Conservation (phyloP, 2,797 vertebrate species). For the Sparus aurata region DNA sequence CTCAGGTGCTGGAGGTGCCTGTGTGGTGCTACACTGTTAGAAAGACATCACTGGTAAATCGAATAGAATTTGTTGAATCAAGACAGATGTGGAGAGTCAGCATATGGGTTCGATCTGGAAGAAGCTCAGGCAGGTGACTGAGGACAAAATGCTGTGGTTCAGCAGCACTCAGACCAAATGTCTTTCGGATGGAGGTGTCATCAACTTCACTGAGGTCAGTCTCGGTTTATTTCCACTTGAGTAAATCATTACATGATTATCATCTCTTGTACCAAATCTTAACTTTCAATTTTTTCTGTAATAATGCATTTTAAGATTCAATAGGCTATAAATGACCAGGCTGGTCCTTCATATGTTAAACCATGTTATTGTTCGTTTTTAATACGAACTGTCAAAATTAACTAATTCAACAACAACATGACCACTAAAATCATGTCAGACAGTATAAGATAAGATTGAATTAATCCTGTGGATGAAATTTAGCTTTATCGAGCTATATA, state of each 20-base stretch:
- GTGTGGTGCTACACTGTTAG: neutral
- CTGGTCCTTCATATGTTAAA: neutral
- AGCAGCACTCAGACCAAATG: constrained; percentile 36
- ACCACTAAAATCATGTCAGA: neutral
- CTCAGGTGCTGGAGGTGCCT: neutral
- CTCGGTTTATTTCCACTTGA: neutral
- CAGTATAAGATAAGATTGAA: neutral
- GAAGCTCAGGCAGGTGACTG: constrained; percentile 65
- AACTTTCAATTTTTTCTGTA: too few relatives aligned
- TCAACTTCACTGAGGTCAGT: constrained; percentile 64
- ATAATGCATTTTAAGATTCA: too few relatives aligned
- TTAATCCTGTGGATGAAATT: neutral
- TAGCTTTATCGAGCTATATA: too few relatives aligned
- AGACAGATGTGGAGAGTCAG: constrained; percentile 34
- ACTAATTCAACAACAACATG: neutral
- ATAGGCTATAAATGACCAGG: neutral
- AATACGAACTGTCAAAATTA: neutral
- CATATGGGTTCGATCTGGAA: constrained; percentile 71
- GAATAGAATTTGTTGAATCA: neutral
- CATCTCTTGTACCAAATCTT: too few relatives aligned
- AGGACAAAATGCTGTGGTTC: constrained; percentile 53
- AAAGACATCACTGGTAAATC: constrained; percentile 1
- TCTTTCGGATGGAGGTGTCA: constrained; percentile 32
- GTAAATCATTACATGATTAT: neutral
- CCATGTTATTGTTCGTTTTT: neutral